phyloP scores from a whole-genome alignment of 1,140 invertebrate genomes.

The Gerris buenoi region DNA sequence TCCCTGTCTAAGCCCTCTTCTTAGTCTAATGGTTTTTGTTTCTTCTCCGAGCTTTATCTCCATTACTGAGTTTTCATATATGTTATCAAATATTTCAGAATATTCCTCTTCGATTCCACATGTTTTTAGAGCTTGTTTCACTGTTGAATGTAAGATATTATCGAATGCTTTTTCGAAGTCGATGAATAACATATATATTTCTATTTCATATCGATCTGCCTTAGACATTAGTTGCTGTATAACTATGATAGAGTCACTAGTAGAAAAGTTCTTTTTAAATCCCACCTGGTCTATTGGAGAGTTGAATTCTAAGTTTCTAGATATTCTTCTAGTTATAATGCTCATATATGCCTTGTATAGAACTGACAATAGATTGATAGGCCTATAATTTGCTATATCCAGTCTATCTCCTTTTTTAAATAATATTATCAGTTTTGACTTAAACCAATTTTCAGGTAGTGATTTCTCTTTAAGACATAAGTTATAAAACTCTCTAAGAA shows the following conservation, averaged over 20 bases:
- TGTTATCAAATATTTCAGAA: not conserved
- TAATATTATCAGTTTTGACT: slow-evolving; percentile 14
- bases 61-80: not conserved
- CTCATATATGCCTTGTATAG: slow-evolving; percentile 17
- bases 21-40: not conserved
- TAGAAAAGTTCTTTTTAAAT: slow-evolving; percentile 9
- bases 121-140: not conserved
- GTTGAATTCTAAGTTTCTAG: slow-evolving; percentile 4
- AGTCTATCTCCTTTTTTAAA: slow-evolving; percentile 14
- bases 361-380: slow-evolving; percentile 12
- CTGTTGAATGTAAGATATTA: not conserved
- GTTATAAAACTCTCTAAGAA: slow-evolving; percentile 14
- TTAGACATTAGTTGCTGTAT: not conserved
- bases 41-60: not conserved
- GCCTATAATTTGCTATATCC: slow-evolving; percentile 14
- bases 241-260: not conserved
- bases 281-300: slow-evolving; percentile 5
- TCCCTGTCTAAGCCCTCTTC: not conserved
- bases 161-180: slow-evolving; percentile 4
- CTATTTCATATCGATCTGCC: not conserved
- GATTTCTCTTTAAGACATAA: slow-evolving; percentile 13
- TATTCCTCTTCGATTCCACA: not conserved
- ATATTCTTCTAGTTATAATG: slow-evolving; percentile 16
- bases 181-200: not conserved
- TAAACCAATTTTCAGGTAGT: slow-evolving; percentile 18